phyloP scores from a whole-genome alignment of 1,140 invertebrate species.

The Catajapyx aquilonaris region DNA sequence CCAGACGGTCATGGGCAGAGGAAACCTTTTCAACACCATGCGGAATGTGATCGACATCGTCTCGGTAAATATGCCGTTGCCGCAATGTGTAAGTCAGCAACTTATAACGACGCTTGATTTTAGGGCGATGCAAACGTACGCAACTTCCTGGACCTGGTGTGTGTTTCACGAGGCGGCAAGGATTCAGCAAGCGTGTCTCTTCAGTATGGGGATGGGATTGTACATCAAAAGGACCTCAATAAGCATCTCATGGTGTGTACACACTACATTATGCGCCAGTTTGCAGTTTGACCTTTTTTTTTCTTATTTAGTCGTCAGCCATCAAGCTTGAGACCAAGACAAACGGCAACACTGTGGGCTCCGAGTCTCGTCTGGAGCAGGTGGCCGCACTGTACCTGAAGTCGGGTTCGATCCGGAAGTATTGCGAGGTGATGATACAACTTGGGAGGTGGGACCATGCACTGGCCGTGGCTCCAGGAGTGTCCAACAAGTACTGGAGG shows the following conservation, averaged over 20 bases:
- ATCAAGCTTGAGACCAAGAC: conserved; percentile 20
- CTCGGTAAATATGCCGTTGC: too few relatives aligned
- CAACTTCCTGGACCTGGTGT: conserved; percentile 25
- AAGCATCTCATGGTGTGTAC: conserved; percentile 20
- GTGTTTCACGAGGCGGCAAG: conserved; percentile 16
- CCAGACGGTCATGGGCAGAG: too few relatives aligned
- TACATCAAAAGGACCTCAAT: conserved; percentile 22
- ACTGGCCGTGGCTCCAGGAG: conserved; percentile 23
- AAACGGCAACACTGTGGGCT: conserved; percentile 1
- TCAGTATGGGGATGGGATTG: conserved; percentile 20
- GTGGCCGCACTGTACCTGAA: conserved; percentile 20
- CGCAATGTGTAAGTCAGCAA: too few relatives aligned
- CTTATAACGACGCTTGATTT: conserved; percentile 7
- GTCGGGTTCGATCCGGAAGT: conserved; percentile 23
- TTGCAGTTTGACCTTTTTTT: too few relatives aligned
- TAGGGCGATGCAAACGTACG: conserved; percentile 11
- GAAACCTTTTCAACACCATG: too few relatives aligned
- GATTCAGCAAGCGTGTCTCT: conserved; percentile 18
- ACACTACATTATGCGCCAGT: background rate
- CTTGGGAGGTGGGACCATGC: conserved; percentile 26
- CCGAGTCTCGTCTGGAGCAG: conserved; percentile 12
- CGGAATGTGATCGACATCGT: too few relatives aligned
- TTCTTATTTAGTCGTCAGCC: conserved; percentile 18
- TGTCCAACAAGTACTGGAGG: conserved; percentile 24
- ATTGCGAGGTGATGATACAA: conserved; percentile 25